A percentile compares a stretch with the other conserved stretches of the same genome.
These are phyloP conservation scores for Acrobasis repandana DNA, from an alignment of 2,888 invertebrate genomes.

Conservation along the genomic window DNA sequence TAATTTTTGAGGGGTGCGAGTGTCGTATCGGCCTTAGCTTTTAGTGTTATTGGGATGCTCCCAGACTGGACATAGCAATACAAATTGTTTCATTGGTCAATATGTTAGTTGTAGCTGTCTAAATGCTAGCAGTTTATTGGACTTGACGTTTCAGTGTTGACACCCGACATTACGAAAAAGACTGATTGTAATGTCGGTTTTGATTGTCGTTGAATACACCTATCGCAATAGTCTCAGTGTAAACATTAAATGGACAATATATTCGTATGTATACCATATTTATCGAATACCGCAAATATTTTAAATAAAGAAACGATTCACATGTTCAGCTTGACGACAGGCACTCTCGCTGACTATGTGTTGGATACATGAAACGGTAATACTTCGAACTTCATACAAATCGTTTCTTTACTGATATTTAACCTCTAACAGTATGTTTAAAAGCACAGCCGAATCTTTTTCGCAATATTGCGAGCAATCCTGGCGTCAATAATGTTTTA, in stretches of 20 bases:
- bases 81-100: no score
- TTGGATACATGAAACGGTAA: neutral
- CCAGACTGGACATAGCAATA: slow-evolving; percentile 8
- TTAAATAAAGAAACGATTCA: neutral
- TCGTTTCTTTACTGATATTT: neutral
- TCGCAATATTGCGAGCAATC: no score
- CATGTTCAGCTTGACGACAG: neutral
- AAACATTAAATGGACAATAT: neutral
- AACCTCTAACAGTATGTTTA: neutral
- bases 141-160: no score
- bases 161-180: no score
- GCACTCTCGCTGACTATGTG: neutral
- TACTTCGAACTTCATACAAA: neutral
- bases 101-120: neutral
- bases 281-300: neutral
- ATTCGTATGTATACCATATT: neutral
- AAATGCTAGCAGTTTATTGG: neutral
- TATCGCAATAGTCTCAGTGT: neutral
- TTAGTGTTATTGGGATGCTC: slow-evolving; percentile 12
- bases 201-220: neutral
- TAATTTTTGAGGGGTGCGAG: no score
- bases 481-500: no score
- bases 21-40: neutral
- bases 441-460: no score
- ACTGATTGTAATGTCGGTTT: neutral